These are phyloP conservation scores for Acrocephalus kingi DNA, from an alignment of 2,113 vertebrate species.

Conservation along the genomic window DNA sequence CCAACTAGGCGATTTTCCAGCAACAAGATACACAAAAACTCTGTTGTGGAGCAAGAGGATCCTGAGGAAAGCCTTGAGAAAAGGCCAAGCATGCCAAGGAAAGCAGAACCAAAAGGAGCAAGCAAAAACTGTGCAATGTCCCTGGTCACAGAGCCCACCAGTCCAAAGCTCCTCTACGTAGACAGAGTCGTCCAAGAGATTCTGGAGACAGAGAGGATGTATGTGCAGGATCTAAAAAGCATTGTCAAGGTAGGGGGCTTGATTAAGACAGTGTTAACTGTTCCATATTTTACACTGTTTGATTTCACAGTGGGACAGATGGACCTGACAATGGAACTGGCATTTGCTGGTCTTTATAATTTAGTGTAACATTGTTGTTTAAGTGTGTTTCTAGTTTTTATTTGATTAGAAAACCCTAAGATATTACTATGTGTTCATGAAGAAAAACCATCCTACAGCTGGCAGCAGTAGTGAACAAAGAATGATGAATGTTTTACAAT, in stretches of 20 bases:
- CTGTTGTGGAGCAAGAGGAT: slow-evolving; percentile 26
- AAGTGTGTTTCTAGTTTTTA: background rate
- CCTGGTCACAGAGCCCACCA: slow-evolving; percentile 60
- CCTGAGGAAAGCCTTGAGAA: slow-evolving; percentile 33
- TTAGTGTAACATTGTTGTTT: background rate
- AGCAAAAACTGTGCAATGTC: slow-evolving; percentile 65
- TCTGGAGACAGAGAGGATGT: slow-evolving; percentile 93
- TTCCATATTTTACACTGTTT: background rate
- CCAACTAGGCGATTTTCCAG: slow-evolving; percentile 83
- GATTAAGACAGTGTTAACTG: background rate
- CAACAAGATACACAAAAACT: slow-evolving; percentile 67
- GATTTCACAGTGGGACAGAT: background rate
- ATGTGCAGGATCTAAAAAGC: slow-evolving; percentile 93
- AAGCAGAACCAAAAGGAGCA: slow-evolving; percentile 67
- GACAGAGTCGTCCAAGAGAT: slow-evolving; percentile 97
- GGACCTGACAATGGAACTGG: background rate
- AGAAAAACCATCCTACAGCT: background rate
- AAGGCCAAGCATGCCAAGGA: slow-evolving; percentile 39
- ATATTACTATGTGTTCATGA: background rate
- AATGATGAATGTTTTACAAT: background rate
- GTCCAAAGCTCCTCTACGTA: slow-evolving; percentile 91
- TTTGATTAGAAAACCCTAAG: background rate
- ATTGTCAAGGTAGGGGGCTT: slow-evolving; percentile 88
- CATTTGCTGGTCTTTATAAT: background rate
- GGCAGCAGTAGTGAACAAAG: background rate